Evolutionary conservation across 1,140 invertebrate species (phyloP).

Genomic region (Colletes gigas): DNA sequence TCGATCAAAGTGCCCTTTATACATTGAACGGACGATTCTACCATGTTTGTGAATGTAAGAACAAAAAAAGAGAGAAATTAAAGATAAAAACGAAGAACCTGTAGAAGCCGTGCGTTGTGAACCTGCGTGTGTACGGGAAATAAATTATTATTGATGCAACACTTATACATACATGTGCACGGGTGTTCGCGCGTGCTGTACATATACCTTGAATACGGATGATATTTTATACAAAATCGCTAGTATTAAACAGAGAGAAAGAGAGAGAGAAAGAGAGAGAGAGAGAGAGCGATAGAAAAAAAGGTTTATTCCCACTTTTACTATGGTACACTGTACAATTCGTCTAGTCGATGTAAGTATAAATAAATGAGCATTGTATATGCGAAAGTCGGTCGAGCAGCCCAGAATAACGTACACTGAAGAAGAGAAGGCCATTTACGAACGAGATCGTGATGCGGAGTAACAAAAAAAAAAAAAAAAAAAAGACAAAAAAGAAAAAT

Average conservation of each 20-base stretch:
- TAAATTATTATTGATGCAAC: constrained; percentile 42
- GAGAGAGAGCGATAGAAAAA: not conserved
- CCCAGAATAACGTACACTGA: constrained; percentile 71
- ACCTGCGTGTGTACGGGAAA: constrained; percentile 27
- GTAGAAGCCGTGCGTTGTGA: constrained; percentile 24
- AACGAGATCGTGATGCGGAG: not conserved
- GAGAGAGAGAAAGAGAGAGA: not conserved
- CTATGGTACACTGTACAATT: constrained; percentile 64
- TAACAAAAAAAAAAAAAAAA: constrained; percentile 4
- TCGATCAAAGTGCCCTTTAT: constrained; percentile 79
- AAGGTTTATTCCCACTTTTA: constrained; percentile 55
- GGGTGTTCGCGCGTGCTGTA: constrained; percentile 56
- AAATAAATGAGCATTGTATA: constrained; percentile 53
- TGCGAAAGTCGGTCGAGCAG: constrained; percentile 44
- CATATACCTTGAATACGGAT: constrained; percentile 55
- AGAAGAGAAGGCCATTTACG: constrained; percentile 50
- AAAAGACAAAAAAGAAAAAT: constrained; percentile 3
- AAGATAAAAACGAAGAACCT: not conserved
- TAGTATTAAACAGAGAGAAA: constrained; percentile 52
- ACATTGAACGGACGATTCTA: constrained; percentile 67
- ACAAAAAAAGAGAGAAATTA: not conserved
- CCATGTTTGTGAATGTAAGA: constrained; percentile 52
- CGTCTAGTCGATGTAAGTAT: constrained; percentile 67
- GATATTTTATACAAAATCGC: constrained; percentile 80
- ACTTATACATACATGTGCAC: constrained; percentile 58